Evolutionary conservation across 2,113 vertebrate species (phyloP).

Genomic region (Tenrec ecaudatus): DNA sequence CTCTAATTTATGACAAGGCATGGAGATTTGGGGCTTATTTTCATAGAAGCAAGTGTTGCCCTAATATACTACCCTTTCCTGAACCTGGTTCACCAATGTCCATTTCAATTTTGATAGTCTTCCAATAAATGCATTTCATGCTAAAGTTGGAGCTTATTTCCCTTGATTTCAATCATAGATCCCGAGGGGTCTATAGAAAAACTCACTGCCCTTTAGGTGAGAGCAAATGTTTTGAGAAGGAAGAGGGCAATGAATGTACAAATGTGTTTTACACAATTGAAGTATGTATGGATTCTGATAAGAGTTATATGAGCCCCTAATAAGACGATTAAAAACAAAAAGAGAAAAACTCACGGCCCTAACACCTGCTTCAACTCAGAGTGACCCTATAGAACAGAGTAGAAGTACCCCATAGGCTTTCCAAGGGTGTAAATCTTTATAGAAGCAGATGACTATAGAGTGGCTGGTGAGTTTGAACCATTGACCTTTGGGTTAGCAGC

Average conservation of each 20-base stretch:
- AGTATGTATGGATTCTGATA: too few species aligned
- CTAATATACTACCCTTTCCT: too few species aligned
- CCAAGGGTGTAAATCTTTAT: background rate
- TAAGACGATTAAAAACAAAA: too few species aligned
- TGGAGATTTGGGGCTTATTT: background rate
- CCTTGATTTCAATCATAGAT: background rate
- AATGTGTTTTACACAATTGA: too few species aligned
- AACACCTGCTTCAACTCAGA: background rate
- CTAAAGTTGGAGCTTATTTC: background rate
- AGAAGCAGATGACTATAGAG: background rate
- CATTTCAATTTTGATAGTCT: slow-evolving; percentile 9
- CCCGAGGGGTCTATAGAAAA: background rate
- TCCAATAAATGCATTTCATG: background rate
- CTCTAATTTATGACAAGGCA: background rate
- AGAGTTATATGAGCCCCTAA: too few species aligned
- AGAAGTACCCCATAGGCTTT: background rate
- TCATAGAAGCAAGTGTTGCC: background rate
- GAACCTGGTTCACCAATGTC: background rate
- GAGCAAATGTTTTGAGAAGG: too few species aligned
- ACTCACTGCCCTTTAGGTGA: too few species aligned
- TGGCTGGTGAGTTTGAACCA: background rate
- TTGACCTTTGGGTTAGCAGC: background rate
- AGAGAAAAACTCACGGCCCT: background rate
- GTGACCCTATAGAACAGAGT: background rate
- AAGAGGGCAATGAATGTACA: too few species aligned